These are phyloP conservation scores for Erinaceus europaeus DNA, from an alignment of 2,113 vertebrate genomes.

Conservation along the genomic window DNA sequence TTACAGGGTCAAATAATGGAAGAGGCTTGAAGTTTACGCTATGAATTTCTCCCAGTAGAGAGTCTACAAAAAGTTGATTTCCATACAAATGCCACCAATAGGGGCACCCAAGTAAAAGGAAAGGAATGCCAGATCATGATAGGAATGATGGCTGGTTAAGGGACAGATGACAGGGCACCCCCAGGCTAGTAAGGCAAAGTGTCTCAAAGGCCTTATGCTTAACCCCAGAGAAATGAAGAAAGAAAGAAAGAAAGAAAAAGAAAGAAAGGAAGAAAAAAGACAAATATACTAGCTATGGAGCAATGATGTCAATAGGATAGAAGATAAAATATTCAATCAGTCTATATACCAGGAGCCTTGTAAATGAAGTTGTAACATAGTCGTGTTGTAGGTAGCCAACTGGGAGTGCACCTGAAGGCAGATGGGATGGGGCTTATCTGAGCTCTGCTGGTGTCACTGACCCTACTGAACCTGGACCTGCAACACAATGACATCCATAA, in stretches of 20 bases:
- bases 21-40: neutral
- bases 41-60: neutral
- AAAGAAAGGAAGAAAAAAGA: too few relatives aligned
- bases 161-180: neutral
- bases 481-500: neutral
- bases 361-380: neutral
- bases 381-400: neutral
- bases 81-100: neutral
- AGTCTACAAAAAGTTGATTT: neutral
- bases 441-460: neutral
- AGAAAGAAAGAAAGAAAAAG: too few relatives aligned
- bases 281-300: rapidly evolving
- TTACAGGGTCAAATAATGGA: neutral
- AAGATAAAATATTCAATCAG: neutral
- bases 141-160: neutral
- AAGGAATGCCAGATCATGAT: neutral
- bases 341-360: neutral
- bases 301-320: neutral
- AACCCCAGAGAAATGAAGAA: neutral
- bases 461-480: neutral
- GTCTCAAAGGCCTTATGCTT: rapidly evolving
- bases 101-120: rapidly evolving
- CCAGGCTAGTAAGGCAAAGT: neutral
- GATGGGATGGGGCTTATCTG: neutral
- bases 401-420: neutral